A percentile compares a stretch with the other conserved stretches of the same genome.
phyloP scores from a whole-genome alignment of 2,888 invertebrate species.

The Phengaris alcon region DNA sequence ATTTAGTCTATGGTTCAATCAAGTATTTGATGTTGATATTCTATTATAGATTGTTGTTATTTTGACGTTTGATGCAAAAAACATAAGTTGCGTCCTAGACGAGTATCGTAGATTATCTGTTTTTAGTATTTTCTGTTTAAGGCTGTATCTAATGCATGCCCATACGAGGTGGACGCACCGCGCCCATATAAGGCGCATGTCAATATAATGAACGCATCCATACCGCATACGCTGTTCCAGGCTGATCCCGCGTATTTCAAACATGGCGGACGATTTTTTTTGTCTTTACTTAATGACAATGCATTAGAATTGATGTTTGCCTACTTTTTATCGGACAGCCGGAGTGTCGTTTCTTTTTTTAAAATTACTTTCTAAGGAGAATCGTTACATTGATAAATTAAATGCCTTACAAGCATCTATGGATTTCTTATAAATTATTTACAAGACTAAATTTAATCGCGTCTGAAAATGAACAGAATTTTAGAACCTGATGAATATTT shows the following conservation, averaged over 20 bases:
- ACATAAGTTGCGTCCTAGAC: slow-evolving; percentile 7
- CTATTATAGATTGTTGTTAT: background rate
- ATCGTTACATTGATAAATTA: slow-evolving; percentile 15
- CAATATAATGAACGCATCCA: slow-evolving; percentile 68
- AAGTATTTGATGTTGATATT: no score
- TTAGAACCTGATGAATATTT: background rate
- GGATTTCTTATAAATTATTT: background rate
- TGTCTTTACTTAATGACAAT: slow-evolving; percentile 33
- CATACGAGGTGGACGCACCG: slow-evolving; percentile 27
- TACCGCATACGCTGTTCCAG: slow-evolving; percentile 25
- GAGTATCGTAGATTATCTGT: slow-evolving; percentile 28
- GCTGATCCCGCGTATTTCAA: slow-evolving; percentile 34
- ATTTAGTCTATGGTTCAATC: no score
- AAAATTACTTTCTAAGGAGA: slow-evolving; percentile 6
- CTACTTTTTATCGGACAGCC: slow-evolving; percentile 15
- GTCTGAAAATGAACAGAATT: background rate
- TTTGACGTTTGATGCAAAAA: slow-evolving; percentile 15
- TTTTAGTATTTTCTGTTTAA: slow-evolving; percentile 31
- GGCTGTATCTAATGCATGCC: slow-evolving; percentile 31
- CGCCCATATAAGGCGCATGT: slow-evolving; percentile 67
- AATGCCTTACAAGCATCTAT: background rate
- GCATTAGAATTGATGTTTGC: slow-evolving; percentile 27
- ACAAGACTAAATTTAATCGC: background rate
- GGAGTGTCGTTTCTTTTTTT: slow-evolving; percentile 26
- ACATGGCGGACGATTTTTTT: slow-evolving; percentile 37